phyloP scores from a whole-genome alignment of 2,888 invertebrate genomes.

The Nowickia ferox region DNA sequence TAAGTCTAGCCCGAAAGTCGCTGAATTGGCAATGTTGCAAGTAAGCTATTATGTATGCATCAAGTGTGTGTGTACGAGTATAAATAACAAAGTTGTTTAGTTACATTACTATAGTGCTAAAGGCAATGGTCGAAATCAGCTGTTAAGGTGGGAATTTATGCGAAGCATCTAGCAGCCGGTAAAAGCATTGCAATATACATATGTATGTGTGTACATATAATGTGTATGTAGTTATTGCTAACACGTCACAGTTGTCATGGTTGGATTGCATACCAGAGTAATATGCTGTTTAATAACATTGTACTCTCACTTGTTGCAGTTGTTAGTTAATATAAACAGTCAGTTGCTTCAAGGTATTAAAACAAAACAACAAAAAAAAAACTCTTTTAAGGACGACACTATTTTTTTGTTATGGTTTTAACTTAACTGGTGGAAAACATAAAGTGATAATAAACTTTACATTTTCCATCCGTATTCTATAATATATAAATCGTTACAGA shows the following conservation, averaged over 20 bases:
- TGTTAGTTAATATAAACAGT: not conserved
- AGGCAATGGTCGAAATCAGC: constrained; percentile 34
- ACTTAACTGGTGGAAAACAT: too few species aligned
- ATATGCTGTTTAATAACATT: constrained; percentile 43
- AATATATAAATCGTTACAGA: too few species aligned
- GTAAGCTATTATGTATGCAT: constrained; percentile 29
- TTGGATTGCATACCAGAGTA: constrained; percentile 27
- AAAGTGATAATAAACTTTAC: too few species aligned
- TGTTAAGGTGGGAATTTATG: not conserved
- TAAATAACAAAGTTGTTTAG: constrained; percentile 35
- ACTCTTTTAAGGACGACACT: too few species aligned
- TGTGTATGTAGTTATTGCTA: constrained; percentile 56
- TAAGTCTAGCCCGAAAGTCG: too few species aligned
- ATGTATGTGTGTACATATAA: too few species aligned
- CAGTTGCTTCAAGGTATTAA: constrained; percentile 26
- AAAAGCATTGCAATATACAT: constrained; percentile 36
- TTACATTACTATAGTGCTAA: constrained; percentile 43
- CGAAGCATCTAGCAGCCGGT: too few species aligned
- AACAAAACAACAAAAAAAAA: not conserved
- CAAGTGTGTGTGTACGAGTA: constrained; percentile 18
- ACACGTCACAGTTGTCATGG: constrained; percentile 21
- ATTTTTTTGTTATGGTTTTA: too few species aligned
- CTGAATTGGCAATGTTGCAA: constrained; percentile 14
- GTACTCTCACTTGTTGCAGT: constrained; percentile 46
- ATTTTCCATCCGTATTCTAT: too few species aligned